A percentile compares a stretch with the other conserved stretches of the same genome.
phyloP scores from a whole-genome alignment of 2,888 invertebrate species.

The Eucera pruinosa region DNA sequence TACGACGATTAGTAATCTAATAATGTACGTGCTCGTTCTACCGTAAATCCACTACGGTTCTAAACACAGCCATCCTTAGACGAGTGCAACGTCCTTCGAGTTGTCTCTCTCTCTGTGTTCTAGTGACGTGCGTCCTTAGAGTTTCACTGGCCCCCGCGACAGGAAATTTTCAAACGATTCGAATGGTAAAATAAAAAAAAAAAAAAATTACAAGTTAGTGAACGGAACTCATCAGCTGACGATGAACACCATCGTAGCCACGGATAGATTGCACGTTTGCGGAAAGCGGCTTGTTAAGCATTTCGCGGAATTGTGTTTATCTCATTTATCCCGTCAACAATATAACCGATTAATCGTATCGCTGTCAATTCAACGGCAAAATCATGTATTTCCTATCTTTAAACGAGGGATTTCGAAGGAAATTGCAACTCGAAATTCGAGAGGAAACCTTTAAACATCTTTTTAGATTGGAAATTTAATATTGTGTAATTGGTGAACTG shows the following conservation, averaged over 20 bases:
- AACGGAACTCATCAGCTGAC: too few relatives aligned
- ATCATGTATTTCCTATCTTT: background rate
- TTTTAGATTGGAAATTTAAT: too few relatives aligned
- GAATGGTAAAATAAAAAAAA: background rate
- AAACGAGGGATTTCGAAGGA: background rate
- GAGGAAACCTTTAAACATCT: too few relatives aligned
- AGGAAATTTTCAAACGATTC: constrained; percentile 35
- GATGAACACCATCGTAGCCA: background rate
- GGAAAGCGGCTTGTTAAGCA: constrained; percentile 2
- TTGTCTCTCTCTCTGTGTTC: constrained; percentile 25
- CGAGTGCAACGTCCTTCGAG: constrained; percentile 50
- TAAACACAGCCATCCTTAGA: constrained; percentile 30
- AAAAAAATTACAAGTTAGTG: background rate
- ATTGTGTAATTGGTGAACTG: too few relatives aligned
- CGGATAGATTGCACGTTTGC: background rate
- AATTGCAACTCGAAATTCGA: background rate
- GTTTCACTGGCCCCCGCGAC: constrained; percentile 10
- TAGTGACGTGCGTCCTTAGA: background rate
- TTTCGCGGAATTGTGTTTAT: constrained; percentile 12
- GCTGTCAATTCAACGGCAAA: background rate
- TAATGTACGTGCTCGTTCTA: constrained; percentile 48
- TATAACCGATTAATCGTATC: background rate
- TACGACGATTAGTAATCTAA: constrained; percentile 43
- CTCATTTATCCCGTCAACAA: background rate
- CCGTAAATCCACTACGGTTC: constrained; percentile 44